Conservation (phyloP, 2,797 vertebrate species). For the Crenuchus spilurus region DNA sequence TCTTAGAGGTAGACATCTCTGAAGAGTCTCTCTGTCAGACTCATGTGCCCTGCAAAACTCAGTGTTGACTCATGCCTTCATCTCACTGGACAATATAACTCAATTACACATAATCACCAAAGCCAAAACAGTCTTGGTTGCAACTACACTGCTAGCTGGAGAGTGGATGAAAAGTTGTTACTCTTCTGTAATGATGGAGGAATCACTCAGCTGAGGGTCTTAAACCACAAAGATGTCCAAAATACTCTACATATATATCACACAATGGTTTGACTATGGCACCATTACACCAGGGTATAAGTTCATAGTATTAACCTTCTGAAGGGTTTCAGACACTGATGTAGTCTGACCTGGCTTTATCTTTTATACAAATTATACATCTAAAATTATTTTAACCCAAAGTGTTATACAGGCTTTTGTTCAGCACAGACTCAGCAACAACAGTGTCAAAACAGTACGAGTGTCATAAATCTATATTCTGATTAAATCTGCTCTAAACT, state of each 20-base stretch:
- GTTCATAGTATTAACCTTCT: too few species aligned
- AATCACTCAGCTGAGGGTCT: not conserved
- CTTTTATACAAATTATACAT: too few species aligned
- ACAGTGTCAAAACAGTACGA: too few species aligned
- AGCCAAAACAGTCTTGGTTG: slow-evolving; percentile 11
- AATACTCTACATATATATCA: not conserved
- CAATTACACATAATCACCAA: slow-evolving; percentile 5
- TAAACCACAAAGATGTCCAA: not conserved
- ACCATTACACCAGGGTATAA: too few species aligned
- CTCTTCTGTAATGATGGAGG: not conserved
- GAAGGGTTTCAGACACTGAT: too few species aligned
- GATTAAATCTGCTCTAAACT: too few species aligned
- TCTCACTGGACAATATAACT: slow-evolving; percentile 17
- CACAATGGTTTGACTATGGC: too few species aligned
- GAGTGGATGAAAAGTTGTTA: not conserved
- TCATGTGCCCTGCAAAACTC: not conserved
- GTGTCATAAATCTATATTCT: too few species aligned
- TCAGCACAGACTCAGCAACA: too few species aligned
- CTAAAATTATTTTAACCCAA: too few species aligned
- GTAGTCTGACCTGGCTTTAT: too few species aligned
- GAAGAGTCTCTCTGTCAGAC: slow-evolving; percentile 1
- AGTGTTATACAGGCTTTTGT: too few species aligned
- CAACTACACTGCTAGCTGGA: not conserved
- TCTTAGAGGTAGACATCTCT: not conserved
- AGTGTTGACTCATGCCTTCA: not conserved